Evolutionary conservation across 2,797 vertebrate species (phyloP), one percentile per base, ranked within the genome.

Genomic region (Fistularia tabacaria): DNA sequence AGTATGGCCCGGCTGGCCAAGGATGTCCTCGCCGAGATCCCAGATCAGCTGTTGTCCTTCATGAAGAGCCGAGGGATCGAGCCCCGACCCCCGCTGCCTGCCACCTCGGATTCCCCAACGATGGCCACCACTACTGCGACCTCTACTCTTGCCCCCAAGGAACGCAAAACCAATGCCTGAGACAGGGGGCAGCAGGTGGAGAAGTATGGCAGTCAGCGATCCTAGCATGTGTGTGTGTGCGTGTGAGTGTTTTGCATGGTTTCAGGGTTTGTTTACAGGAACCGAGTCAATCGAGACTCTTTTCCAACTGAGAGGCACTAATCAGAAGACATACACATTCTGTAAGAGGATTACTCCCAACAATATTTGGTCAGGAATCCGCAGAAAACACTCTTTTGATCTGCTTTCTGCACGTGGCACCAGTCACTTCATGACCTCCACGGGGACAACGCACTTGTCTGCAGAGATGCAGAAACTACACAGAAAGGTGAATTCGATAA

Each of bases 1-100:
- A 98, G 96, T 87, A 98, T 98, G 96, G 96, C 94, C 9, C 89
- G 93, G 15, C 85, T 96, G 75, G 94, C 94, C 14, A 95, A 94
- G 65, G 94, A 96, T 0, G 94, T 95, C 47, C 87, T 96, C 51
- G 94, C 93, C 0, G 94, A 96, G 85, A 93, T 96, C 73, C 94
- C 94, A 0, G 94, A 96, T 71, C 94, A 96, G 85, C 89, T 96
- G 76, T 90, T 96, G 66, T 94, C 93, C 46, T 96, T 94, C 46
- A 96, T 96, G 94, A 94, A 94, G 76, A 90, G 87, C 68, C 77
- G 88, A 58, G 91, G 92, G 62, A 84, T 96, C 51, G 91, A 93
- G 74, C 93, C 93, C 6, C 88, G 90, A 14, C 90, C 89, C 7
- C 79, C 89, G 11, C 83, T 69, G 49, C 85, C 77, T 0, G 66